Evolutionary conservation across 2,113 vertebrate genomes (phyloP), one percentile per base, ranked within the genome.

Genomic region (Recurvirostra avosetta): DNA sequence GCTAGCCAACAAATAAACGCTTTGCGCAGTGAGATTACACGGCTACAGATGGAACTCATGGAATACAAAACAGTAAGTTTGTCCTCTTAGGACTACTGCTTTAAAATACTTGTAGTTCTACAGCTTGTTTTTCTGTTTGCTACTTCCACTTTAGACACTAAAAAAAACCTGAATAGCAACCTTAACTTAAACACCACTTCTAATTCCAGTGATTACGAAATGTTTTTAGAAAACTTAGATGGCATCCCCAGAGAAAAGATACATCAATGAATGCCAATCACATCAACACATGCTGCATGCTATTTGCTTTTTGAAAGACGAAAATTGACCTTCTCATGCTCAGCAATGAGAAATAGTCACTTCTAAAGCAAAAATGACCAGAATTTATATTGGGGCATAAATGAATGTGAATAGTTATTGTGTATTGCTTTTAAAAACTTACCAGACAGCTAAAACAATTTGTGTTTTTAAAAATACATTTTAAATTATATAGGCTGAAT

Each of bases 11-110:
- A 99, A 97, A 99, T 99, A 96, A 99, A 98, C 40, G 97, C 99
- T 23, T 97, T 99, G 81, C 98, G 99, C 43, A 98, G 98, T 4
- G 99, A 99, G 97, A 99, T 99, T 56, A 98, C 99, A 3, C 98
- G 99, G 4, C 98, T 99, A 20, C 99, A 99, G 98, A 99, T 99
- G 98, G 99, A 99, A 80, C 98, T 99, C 55, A 99, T 99, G 99
- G 99, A 99, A 92, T 99, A 99, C 95, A 99, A 98, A 97, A 99
- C 99, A 77, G 99, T 99, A 96, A 99, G 98, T 74, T 15, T 13
- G 19, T 81, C 40, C 21, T 38, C 20, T 49, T 66, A 53, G 14
- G 17, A 22, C 52, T 61, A 67, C 18, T 88, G 22, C 38, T 80
- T 92, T 52, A 59, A 92, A 80, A 45, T 63, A 34, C 32, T 56